A percentile compares a stretch with the other conserved stretches of the same genome.
Evolutionary conservation across 2,888 invertebrate species (phyloP).

Genomic region (Caenorhabditis uteleia): DNA sequence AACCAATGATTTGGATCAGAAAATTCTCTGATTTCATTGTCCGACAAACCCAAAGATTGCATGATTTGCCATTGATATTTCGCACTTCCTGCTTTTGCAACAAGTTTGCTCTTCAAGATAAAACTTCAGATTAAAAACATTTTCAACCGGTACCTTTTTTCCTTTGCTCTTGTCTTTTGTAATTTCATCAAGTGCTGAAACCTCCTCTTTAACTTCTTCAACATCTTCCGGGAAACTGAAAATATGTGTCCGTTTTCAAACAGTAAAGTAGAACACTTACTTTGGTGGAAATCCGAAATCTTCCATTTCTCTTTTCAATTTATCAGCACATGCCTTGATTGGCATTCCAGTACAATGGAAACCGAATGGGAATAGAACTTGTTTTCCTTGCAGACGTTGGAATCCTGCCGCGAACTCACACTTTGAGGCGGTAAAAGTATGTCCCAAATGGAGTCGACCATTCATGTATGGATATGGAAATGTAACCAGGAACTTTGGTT

Average conservation of each 20-base stretch:
- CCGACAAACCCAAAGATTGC: slow-evolving; percentile 85
- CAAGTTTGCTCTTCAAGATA: slow-evolving; percentile 82
- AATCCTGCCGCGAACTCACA: slow-evolving; percentile 95
- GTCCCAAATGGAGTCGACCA: slow-evolving; percentile 94
- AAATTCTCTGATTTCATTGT: slow-evolving; percentile 90
- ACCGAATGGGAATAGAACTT: slow-evolving; percentile 92
- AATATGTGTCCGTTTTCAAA: not conserved
- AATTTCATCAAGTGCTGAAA: slow-evolving; percentile 69
- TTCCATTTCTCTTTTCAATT: slow-evolving; percentile 89
- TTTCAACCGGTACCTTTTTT: slow-evolving; percentile 76
- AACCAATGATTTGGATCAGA: slow-evolving; percentile 90
- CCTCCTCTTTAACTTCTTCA: slow-evolving; percentile 69
- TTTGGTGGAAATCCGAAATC: slow-evolving; percentile 88
- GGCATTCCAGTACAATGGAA: slow-evolving; percentile 99
- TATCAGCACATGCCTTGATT: slow-evolving; percentile 98
- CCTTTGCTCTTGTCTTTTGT: slow-evolving; percentile 88
- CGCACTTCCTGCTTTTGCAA: slow-evolving; percentile 85
- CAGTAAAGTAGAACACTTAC: slow-evolving; percentile 73
- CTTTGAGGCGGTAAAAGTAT: slow-evolving; percentile 94
- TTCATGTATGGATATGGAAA: slow-evolving; percentile 99
- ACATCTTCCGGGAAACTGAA: slow-evolving; percentile 49
- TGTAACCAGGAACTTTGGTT: slow-evolving; percentile 84
- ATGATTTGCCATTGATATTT: slow-evolving; percentile 99
- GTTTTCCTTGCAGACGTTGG: slow-evolving; percentile 88
- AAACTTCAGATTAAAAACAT: not conserved